These are phyloP conservation scores for Chrysochloris asiatica DNA, from an alignment of 2,113 vertebrate genomes.

Conservation along the genomic window DNA sequence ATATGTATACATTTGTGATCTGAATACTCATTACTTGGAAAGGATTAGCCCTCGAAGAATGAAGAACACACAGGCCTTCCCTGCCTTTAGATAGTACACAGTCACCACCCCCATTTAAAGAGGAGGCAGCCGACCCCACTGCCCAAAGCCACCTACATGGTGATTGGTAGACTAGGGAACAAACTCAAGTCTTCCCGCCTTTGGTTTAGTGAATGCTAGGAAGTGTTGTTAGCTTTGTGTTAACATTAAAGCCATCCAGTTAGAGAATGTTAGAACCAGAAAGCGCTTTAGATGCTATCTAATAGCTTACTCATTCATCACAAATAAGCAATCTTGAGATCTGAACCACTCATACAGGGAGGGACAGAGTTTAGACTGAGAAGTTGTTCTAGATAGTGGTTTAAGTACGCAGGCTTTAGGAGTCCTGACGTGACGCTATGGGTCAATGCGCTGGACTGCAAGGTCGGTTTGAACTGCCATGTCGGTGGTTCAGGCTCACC, in stretches of 20 bases:
- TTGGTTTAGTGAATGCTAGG: not conserved
- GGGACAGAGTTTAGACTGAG: not conserved
- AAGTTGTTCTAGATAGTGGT: not conserved
- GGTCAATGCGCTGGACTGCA: too few relatives aligned
- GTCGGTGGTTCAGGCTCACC: too few relatives aligned
- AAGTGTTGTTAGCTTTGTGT: not conserved
- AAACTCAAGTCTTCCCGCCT: not conserved
- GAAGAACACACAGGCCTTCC: not conserved
- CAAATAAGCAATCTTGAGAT: not conserved
- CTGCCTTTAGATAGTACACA: not conserved
- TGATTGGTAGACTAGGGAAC: not conserved
- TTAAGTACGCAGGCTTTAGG: not conserved
- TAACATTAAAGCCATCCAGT: not conserved
- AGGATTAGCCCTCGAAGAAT: not conserved
- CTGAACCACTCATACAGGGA: not conserved
- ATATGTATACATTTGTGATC: not conserved
- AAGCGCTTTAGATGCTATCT: not conserved
- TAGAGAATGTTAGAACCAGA: not conserved
- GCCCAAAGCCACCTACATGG: not conserved
- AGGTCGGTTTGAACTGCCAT: too few relatives aligned
- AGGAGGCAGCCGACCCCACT: not conserved
- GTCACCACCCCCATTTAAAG: not conserved
- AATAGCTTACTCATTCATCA: not conserved
- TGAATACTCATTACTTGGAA: not conserved
- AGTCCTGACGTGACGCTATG: too few relatives aligned